A percentile compares a stretch with the other conserved stretches of the same genome.
phyloP scores from a whole-genome alignment of 2,888 invertebrate genomes.

The Salticus scenicus region DNA sequence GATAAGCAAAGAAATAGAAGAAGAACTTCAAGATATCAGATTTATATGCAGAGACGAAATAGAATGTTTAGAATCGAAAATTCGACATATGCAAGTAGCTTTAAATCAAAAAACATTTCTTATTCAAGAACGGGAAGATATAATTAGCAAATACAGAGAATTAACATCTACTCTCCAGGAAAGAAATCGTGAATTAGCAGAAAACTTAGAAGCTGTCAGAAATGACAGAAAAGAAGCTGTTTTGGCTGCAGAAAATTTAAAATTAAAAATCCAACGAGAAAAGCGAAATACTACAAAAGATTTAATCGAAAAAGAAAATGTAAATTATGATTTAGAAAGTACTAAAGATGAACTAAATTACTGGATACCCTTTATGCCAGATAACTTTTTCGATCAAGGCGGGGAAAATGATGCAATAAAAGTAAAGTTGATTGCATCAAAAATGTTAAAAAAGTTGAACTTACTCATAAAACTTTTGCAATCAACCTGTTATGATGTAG shows the following conservation, averaged over 20 bases:
- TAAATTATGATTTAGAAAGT: conserved; percentile 1
- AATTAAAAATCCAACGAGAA: neutral
- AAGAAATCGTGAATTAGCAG: neutral
- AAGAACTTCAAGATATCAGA: conserved; percentile 8
- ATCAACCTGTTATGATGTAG: neutral
- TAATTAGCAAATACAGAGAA: conserved; percentile 3
- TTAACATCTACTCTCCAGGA: neutral
- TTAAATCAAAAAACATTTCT: neutral
- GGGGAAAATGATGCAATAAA: neutral
- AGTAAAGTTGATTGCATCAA: neutral
- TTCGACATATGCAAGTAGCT: neutral
- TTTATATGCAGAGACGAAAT: neutral
- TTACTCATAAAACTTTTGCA: neutral
- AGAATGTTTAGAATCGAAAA: neutral
- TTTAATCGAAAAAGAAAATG: neutral
- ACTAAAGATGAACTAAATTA: neutral
- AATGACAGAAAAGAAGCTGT: neutral
- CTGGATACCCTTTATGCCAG: neutral
- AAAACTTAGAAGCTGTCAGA: neutral
- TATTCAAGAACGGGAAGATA: neutral
- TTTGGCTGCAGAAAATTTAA: conserved; percentile 18
- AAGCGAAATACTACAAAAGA: neutral
- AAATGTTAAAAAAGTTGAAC: conserved; percentile 24
- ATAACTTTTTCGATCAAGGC: neutral
- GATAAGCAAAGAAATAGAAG: conserved; percentile 26